phyloP scores from a whole-genome alignment of 2,797 vertebrate genomes.

The Clarias laeviceps region DNA sequence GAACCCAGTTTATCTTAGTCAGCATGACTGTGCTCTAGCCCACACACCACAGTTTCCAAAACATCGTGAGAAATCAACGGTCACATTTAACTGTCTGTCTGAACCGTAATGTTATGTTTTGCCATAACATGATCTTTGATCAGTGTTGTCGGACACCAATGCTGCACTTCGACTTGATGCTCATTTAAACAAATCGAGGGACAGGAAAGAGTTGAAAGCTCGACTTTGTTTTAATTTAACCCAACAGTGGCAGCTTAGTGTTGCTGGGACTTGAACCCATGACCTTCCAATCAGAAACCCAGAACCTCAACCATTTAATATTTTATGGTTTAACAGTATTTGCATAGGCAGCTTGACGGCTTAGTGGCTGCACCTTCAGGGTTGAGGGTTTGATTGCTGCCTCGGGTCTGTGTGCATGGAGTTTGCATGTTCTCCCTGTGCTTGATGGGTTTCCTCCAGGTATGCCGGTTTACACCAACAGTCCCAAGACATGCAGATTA shows the following conservation, averaged over 20 bases:
- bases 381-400: no score
- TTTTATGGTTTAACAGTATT: not conserved
- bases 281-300: no score
- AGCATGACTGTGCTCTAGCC: not conserved
- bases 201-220: not conserved
- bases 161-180: not conserved
- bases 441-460: no score
- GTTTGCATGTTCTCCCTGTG: no score
- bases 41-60: constrained; percentile 5
- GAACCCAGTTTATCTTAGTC: not conserved
- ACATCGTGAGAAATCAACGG: not conserved
- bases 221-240: no score
- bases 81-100: not conserved
- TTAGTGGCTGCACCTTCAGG: no score
- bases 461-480: no score
- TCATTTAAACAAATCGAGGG: not conserved
- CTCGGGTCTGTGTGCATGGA: no score
- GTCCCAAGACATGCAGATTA: no score
- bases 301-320: not conserved
- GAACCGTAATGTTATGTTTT: not conserved
- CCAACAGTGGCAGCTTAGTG: no score
- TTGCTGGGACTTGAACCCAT: no score
- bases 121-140: not conserved
- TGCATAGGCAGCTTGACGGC: not conserved
- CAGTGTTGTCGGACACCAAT: not conserved